These are phyloP conservation scores for Dryobota labecula DNA, from an alignment of 2,888 invertebrate species.

Conservation along the genomic window DNA sequence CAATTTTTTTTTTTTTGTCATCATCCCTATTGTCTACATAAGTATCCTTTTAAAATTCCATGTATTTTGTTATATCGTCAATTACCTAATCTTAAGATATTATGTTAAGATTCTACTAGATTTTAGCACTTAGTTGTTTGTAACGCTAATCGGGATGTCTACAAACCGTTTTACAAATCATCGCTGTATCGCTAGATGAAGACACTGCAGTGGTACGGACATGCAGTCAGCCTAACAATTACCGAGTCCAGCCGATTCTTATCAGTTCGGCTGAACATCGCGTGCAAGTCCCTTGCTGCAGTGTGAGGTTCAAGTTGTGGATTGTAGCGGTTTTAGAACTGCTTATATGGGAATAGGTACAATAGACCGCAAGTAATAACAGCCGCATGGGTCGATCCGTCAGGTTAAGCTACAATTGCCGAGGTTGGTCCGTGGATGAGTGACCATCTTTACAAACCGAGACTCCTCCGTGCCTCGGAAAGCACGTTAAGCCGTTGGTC, in stretches of 20 bases:
- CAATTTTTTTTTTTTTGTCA: no score
- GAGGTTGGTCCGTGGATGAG: no score
- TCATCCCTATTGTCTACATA: not conserved
- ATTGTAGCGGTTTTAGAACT: not conserved
- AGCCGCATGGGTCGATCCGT: no score
- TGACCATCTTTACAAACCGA: no score
- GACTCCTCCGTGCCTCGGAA: no score
- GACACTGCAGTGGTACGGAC: constrained; percentile 45
- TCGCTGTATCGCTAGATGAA: constrained; percentile 35
- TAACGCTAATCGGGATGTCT: not conserved
- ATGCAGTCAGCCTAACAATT: constrained; percentile 42
- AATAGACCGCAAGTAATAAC: no score
- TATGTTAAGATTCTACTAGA: not conserved
- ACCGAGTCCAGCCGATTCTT: constrained; percentile 42
- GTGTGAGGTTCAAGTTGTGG: not conserved
- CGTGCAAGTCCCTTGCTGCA: constrained; percentile 39
- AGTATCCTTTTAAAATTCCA: not conserved
- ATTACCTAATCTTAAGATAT: not conserved
- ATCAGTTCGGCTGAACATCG: constrained; percentile 50
- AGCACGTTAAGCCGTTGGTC: no score
- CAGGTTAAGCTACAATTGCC: no score
- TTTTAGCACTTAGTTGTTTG: not conserved
- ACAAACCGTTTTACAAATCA: not conserved
- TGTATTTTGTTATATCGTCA: not conserved
- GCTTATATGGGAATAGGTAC: no score